Percentiles rank a stretch among this genome's conserved stretches.
Conservation (phyloP, 2,888 invertebrate species). For the Andricus curvator region DNA sequence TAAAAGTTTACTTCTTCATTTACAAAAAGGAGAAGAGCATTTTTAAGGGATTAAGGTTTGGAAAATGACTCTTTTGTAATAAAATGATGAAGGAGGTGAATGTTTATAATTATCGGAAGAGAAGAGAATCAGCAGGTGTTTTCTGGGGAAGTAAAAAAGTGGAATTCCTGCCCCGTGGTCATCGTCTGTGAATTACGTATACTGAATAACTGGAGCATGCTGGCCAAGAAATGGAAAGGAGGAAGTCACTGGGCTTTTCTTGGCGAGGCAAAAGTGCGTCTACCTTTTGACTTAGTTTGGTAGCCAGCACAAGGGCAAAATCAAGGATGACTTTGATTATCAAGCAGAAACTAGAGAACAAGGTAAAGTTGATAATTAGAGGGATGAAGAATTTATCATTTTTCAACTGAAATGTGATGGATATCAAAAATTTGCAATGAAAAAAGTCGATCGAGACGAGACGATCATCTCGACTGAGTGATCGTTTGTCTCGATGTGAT, state of each 20-base stretch:
- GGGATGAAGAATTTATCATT: too few relatives aligned
- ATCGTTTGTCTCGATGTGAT: too few relatives aligned
- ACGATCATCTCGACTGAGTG: too few relatives aligned
- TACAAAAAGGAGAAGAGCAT: too few relatives aligned
- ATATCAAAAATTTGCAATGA: too few relatives aligned
- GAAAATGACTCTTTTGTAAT: background rate
- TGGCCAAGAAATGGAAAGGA: constrained; percentile 8
- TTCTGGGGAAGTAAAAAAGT: background rate
- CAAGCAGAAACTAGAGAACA: too few relatives aligned
- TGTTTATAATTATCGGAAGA: background rate
- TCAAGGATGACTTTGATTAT: too few relatives aligned
- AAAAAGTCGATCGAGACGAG: too few relatives aligned
- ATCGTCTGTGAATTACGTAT: background rate
- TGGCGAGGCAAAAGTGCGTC: background rate
- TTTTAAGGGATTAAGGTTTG: too few relatives aligned
- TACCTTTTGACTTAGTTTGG: background rate
- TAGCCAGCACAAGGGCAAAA: background rate
- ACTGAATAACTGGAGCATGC: constrained; percentile 10
- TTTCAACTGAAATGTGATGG: too few relatives aligned
- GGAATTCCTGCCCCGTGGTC: background rate
- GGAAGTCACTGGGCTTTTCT: background rate
- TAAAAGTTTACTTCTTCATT: too few relatives aligned
- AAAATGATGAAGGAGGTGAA: background rate
- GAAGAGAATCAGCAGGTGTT: background rate
- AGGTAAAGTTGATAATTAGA: too few relatives aligned